Percentiles rank a stretch among this genome's conserved stretches.
Conservation (phyloP, 1,140 invertebrate genomes). For the Venturia canescens region DNA sequence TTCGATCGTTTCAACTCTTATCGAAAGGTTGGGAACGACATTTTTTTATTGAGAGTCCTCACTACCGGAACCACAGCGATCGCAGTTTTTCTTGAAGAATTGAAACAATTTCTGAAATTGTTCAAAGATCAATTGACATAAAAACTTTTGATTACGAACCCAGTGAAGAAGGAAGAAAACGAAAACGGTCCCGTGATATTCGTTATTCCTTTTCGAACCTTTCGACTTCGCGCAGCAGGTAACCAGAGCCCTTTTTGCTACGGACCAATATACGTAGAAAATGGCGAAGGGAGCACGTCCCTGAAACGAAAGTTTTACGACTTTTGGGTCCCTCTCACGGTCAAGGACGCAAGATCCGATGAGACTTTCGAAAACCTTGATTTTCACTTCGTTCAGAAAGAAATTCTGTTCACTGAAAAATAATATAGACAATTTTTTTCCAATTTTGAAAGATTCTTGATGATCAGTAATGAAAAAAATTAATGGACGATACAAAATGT, state of each 20-base stretch:
- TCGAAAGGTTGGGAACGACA: too few relatives aligned
- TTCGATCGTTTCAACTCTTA: too few relatives aligned
- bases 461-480: too few relatives aligned
- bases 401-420: neutral
- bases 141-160: too few relatives aligned
- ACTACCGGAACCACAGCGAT: too few relatives aligned
- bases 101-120: too few relatives aligned
- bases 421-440: too few relatives aligned
- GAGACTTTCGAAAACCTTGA: neutral
- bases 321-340: neutral
- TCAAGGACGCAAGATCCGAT: neutral
- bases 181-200: neutral
- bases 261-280: slow-evolving; percentile 37
- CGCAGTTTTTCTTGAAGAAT: too few relatives aligned
- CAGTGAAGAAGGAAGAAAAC: neutral
- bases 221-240: neutral
- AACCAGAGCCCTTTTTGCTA: slow-evolving; percentile 27
- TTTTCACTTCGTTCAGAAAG: neutral
- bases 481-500: too few relatives aligned
- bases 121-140: too few relatives aligned
- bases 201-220: neutral
- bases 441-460: too few relatives aligned
- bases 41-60: too few relatives aligned
- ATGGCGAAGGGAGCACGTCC: slow-evolving; percentile 63
- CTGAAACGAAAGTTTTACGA: slow-evolving; percentile 52